These are phyloP conservation scores for Boleophthalmus pectinirostris DNA, from an alignment of 2,113 vertebrate species.

Conservation along the genomic window DNA sequence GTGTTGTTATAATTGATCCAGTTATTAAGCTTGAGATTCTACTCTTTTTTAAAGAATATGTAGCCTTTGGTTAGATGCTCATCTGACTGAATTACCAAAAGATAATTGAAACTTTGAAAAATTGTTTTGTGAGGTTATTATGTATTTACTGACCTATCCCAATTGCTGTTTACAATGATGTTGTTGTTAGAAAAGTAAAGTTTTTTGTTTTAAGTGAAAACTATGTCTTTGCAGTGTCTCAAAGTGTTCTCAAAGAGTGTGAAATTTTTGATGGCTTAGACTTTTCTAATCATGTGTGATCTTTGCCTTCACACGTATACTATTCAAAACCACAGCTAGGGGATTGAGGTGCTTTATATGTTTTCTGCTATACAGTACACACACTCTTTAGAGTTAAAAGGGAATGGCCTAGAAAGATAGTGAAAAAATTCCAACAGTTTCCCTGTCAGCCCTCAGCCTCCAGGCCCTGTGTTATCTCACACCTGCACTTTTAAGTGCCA, in stretches of 20 bases:
- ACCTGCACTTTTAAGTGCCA: background rate
- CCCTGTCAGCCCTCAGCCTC: slow-evolving; percentile 20
- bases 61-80: background rate
- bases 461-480: slow-evolving; percentile 28
- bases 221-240: slow-evolving; percentile 16
- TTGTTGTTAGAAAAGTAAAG: background rate
- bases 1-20: background rate
- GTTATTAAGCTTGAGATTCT: background rate
- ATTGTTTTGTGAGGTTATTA: background rate
- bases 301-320: slow-evolving; percentile 19
- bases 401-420: slow-evolving; percentile 27
- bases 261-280: slow-evolving; percentile 47
- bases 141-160: background rate
- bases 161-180: background rate
- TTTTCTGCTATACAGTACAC: background rate
- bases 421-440: slow-evolving; percentile 22
- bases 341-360: slow-evolving; percentile 4
- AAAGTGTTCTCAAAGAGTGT: slow-evolving; percentile 41
- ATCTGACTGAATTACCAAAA: background rate
- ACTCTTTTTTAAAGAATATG: background rate
- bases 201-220: background rate
- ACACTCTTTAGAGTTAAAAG: background rate
- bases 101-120: background rate
- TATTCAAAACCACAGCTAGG: slow-evolving; percentile 1
- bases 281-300: slow-evolving; percentile 41